These are phyloP conservation scores for Vulpes lagopus DNA, from an alignment of 2,113 vertebrate genomes.

Conservation along the genomic window DNA sequence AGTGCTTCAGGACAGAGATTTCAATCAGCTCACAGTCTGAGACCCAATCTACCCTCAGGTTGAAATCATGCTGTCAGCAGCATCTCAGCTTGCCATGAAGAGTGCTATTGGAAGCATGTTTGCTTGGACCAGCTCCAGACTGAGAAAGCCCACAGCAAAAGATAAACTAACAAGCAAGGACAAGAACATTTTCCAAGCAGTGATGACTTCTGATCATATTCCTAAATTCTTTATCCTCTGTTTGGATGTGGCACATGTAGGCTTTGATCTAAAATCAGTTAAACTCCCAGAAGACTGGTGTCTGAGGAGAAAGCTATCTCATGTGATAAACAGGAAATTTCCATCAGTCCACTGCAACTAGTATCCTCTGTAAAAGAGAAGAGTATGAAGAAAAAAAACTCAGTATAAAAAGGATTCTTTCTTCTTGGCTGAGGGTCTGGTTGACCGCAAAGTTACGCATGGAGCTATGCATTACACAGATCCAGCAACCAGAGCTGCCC, in stretches of 20 bases:
- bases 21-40: constrained; percentile 66
- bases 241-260: constrained; percentile 76
- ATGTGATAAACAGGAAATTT: background rate
- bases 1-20: constrained; percentile 70
- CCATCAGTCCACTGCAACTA: constrained; percentile 74
- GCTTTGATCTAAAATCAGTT: constrained; percentile 58
- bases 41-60: background rate
- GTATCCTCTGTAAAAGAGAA: constrained; percentile 70
- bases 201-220: constrained; percentile 86
- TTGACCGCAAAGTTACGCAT: constrained; percentile 56
- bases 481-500: constrained; percentile 78
- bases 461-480: constrained; percentile 77
- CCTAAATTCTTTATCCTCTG: constrained; percentile 87
- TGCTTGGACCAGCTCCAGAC: constrained; percentile 76
- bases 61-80: constrained; percentile 77
- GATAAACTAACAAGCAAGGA: constrained; percentile 70
- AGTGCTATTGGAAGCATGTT: constrained; percentile 77
- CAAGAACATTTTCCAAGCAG: constrained; percentile 81
- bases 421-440: background rate
- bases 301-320: background rate
- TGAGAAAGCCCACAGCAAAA: constrained; percentile 67
- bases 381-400: background rate
- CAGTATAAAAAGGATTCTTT: constrained; percentile 69
- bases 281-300: background rate
- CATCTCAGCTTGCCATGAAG: constrained; percentile 71